Percentiles rank a stretch among this genome's conserved stretches.
These are phyloP conservation scores for Drosophila cardini DNA, from an alignment of 1,140 invertebrate genomes.

Conservation along the genomic window DNA sequence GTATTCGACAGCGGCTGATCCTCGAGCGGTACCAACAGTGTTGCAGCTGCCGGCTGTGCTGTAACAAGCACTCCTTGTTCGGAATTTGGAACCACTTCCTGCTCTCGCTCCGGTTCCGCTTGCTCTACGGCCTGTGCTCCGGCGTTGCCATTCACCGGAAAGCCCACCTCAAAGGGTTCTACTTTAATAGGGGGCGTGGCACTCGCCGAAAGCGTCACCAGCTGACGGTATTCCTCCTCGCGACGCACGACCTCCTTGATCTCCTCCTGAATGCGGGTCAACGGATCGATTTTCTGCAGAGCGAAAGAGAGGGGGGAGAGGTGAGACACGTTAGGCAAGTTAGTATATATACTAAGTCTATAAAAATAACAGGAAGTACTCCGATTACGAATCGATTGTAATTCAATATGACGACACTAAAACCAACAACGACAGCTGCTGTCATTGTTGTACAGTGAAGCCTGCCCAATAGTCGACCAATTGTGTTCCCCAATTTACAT, in stretches of 20 bases:
- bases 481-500: too few relatives aligned
- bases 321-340: constrained; percentile 4
- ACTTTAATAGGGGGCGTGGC: constrained; percentile 34
- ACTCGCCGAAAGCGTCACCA: constrained; percentile 83
- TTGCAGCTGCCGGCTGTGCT: constrained; percentile 53
- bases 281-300: constrained; percentile 87
- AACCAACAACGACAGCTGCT: constrained; percentile 17
- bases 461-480: not conserved
- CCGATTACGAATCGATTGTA: constrained; percentile 54
- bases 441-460: constrained; percentile 13
- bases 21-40: constrained; percentile 58
- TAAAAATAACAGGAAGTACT: constrained; percentile 56
- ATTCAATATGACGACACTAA: constrained; percentile 44
- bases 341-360: constrained; percentile 12
- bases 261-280: constrained; percentile 88
- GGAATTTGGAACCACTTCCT: not conserved
- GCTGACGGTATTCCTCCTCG: constrained; percentile 88
- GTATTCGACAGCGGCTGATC: constrained; percentile 67
- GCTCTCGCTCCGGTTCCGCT: constrained; percentile 4
- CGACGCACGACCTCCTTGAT: constrained; percentile 89
- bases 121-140: not conserved
- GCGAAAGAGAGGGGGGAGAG: not conserved
- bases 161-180: constrained; percentile 67
- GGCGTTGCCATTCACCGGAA: constrained; percentile 57
- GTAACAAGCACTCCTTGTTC: constrained; percentile 62